Base-by-base conservation (phyloP, 2,797 vertebrate species). In the Saxicola maurus region DNA sequence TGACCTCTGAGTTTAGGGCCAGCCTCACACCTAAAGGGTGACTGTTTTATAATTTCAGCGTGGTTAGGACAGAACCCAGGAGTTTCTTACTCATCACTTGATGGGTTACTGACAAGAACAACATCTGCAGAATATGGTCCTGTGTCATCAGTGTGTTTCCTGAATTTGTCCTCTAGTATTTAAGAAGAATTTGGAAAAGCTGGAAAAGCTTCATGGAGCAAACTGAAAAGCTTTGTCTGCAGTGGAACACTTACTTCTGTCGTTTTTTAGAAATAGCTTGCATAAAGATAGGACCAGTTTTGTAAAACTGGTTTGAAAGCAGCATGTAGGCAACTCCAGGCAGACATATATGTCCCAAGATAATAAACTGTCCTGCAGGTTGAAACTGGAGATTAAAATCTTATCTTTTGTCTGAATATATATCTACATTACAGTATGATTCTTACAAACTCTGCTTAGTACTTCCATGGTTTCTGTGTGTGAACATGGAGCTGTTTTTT, bases 71-170 rank as follows among this genome's bases (percentile, higher is more conserved):
- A 68, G 78, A 77, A 43, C 68, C 46, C 65, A 85, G 78, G 86
- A 91, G 61, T 11, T 65, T 93, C 61, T 91, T 93, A 80, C 43
- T 93, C 81, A 77, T 80, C 59, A 5, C 13, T 80, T 59, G 13
- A 17, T 68, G 75, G 65, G 61, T 45, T 57, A 33, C 49, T 61
- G 84, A 71, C 24, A 57, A 51, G 65, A 85, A 45, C 19, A 88
- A 80, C 31, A 74, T 84, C 28, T 71, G 61, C 30, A 77, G 37
- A 80, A 60, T 19, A 2, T 7, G 49, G 71, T 90, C 72, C 72
- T 71, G 35, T 79, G 31, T 82, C 56, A 88, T 65, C 38, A n/a
- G 17, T 65, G 43, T 61, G 23, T 35, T 93, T 90, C 81, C 51
- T 68, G 72, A 72, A 74, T 80, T 90, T 65, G 7, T 60, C 14